Conservation (phyloP, 2,113 vertebrate genomes). For the Eubucco bourcierii region DNA sequence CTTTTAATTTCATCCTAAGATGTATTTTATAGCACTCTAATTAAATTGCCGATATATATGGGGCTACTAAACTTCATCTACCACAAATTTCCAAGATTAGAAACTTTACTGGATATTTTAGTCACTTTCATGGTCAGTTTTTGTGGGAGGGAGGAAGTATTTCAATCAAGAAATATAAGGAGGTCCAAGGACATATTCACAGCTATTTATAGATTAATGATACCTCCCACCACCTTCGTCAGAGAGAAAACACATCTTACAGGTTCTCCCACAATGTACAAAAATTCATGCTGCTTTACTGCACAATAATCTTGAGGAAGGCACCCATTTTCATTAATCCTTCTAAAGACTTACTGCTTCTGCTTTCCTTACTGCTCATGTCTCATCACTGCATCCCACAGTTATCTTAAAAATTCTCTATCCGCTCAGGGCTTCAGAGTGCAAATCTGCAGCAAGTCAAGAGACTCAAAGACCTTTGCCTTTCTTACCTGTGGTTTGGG, state of each 20-base stretch:
- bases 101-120: background rate
- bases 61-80: background rate
- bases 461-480: background rate
- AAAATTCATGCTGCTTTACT: background rate
- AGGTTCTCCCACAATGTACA: background rate
- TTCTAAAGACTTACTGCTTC: background rate
- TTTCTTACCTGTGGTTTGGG: constrained; percentile 77
- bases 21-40: background rate
- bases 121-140: background rate
- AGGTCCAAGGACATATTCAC: background rate
- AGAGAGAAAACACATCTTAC: background rate
- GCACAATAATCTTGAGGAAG: background rate
- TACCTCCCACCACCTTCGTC: background rate
- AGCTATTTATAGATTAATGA: background rate
- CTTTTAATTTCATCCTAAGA: background rate
- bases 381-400: background rate
- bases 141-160: background rate
- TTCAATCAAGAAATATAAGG: background rate
- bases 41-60: background rate
- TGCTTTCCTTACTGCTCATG: background rate
- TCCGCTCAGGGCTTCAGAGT: background rate
- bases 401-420: background rate
- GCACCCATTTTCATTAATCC: background rate
- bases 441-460: background rate
- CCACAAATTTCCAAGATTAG: background rate